These are phyloP conservation scores for Sebastes itinus DNA, from an alignment of 2,797 vertebrate genomes.

Conservation along the genomic window DNA sequence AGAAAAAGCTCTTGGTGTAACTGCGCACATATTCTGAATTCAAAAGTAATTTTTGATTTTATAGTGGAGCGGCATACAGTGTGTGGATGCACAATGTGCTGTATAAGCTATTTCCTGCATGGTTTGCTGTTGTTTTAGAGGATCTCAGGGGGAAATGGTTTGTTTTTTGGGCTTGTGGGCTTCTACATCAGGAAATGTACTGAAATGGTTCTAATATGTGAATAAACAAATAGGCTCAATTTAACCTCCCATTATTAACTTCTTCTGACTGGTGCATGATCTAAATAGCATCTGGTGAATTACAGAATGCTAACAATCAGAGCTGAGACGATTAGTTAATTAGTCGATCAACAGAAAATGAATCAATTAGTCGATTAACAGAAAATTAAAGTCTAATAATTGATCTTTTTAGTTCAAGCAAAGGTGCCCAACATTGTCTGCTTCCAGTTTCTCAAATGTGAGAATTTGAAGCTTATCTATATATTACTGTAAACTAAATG, in stretches of 20 bases:
- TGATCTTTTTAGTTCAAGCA: not conserved
- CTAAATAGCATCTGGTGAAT: not conserved
- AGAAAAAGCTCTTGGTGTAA: constrained; percentile 72
- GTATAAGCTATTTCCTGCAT: constrained; percentile 31
- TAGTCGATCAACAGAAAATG: not conserved
- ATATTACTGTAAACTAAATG: not conserved
- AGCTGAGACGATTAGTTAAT: not conserved
- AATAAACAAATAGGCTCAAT: constrained; percentile 36
- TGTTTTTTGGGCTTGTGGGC: constrained; percentile 14
- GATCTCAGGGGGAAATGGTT: constrained; percentile 35
- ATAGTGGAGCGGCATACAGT: constrained; percentile 27
- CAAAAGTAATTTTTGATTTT: constrained; percentile 55
- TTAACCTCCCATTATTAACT: not conserved
- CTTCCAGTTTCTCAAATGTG: not conserved
- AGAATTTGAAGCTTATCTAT: not conserved
- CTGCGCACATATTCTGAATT: constrained; percentile 47
- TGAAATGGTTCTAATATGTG: constrained; percentile 39
- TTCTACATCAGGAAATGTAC: constrained; percentile 31
- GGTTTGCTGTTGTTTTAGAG: constrained; percentile 32
- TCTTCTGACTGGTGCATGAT: not conserved
- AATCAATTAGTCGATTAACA: not conserved
- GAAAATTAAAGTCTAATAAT: not conserved
- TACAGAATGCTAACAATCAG: not conserved
- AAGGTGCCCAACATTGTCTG: not conserved
- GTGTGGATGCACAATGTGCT: constrained; percentile 17